Conservation (phyloP, 2,113 vertebrate species). For the Pogonocichla stellata region DNA sequence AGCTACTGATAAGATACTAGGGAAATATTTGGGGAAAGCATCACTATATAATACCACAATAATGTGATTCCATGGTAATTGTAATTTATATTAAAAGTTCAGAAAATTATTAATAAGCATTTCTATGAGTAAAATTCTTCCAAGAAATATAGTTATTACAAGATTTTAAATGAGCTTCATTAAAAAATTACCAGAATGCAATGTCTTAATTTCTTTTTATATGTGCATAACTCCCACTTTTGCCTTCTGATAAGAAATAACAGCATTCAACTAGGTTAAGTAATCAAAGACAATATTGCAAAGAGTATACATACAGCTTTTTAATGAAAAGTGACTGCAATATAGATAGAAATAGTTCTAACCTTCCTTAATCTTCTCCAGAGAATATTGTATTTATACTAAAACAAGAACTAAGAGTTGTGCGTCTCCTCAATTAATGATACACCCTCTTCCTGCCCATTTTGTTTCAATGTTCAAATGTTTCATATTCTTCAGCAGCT, state of each 20-base stretch:
- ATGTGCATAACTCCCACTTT: background rate
- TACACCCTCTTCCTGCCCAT: background rate
- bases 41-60: background rate
- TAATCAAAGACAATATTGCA: background rate
- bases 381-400: background rate
- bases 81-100: background rate
- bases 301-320: background rate
- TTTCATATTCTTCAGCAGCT: background rate
- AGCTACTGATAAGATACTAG: background rate
- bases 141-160: background rate
- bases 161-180: background rate
- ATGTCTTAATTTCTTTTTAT: background rate
- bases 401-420: background rate
- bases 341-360: background rate
- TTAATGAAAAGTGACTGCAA: background rate
- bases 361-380: background rate
- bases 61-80: background rate
- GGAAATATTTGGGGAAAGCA: background rate
- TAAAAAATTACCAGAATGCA: background rate
- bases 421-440: background rate
- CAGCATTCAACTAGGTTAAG: background rate
- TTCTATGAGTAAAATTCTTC: background rate
- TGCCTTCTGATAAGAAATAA: background rate
- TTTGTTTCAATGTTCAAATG: background rate
- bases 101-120: background rate